These are phyloP conservation scores for Mormyrus hasselquistii DNA, from an alignment of 2,797 vertebrate species.

Conservation along the genomic window DNA sequence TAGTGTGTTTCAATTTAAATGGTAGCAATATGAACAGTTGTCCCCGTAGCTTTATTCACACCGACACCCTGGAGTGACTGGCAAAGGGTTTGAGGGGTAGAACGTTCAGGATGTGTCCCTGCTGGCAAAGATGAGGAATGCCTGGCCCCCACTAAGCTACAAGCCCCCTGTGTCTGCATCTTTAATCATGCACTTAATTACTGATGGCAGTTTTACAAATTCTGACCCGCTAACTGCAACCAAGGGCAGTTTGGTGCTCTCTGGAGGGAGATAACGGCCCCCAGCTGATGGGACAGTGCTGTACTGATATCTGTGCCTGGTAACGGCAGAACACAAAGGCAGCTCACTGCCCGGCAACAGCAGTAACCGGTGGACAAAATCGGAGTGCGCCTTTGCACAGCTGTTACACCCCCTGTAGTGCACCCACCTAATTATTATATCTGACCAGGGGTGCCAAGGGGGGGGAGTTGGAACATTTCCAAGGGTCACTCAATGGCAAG, in stretches of 20 bases:
- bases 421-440: conserved; percentile 2
- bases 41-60: not conserved
- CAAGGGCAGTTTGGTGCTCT: not conserved
- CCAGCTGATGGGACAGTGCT: not conserved
- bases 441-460: not conserved
- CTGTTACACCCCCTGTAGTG: not conserved
- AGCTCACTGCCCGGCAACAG: conserved; percentile 16
- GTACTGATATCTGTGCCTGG: conserved; percentile 13
- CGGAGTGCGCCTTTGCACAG: not conserved
- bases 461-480: not conserved
- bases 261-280: not conserved
- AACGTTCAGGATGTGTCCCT: not conserved
- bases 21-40: not conserved
- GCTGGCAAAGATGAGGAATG: not conserved
- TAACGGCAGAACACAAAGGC: conserved; percentile 22
- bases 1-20: not conserved
- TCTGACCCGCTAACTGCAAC: not conserved
- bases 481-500: not conserved
- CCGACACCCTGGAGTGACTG: not conserved
- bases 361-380: conserved; percentile 24
- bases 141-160: not conserved
- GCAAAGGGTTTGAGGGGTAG: not conserved
- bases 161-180: not conserved
- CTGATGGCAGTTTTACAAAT: not conserved
- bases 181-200: not conserved